phyloP scores from a whole-genome alignment of 2,113 vertebrate genomes.

The Trochalopteron elliotii region DNA sequence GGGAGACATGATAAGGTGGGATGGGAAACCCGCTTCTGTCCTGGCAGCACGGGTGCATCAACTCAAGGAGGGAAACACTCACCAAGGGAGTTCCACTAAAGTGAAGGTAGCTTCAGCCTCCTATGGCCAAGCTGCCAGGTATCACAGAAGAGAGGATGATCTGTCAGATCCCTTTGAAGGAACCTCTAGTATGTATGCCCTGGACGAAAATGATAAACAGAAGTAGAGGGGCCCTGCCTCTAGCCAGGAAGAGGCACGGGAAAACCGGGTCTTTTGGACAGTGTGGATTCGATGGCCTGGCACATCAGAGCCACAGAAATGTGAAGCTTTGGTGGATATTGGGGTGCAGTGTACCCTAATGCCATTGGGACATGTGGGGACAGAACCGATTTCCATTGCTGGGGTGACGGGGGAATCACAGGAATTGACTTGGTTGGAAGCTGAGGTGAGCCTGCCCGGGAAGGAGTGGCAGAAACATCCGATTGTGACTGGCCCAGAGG shows the following conservation, averaged over 20 bases:
- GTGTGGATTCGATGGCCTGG: not conserved
- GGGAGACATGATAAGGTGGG: not conserved
- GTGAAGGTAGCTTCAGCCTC: not conserved
- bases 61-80: not conserved
- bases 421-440: not conserved
- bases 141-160: not conserved
- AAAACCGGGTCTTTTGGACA: fast-evolving
- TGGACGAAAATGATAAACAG: not conserved
- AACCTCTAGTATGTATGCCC: not conserved
- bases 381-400: not conserved
- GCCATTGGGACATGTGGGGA: fast-evolving
- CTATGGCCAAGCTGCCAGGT: fast-evolving
- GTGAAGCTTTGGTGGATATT: fast-evolving
- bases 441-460: fast-evolving
- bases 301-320: not conserved
- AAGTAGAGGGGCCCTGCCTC: not conserved
- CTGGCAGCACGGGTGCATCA: fast-evolving
- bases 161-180: not conserved
- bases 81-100: fast-evolving
- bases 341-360: fast-evolving
- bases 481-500: not conserved
- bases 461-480: not conserved
- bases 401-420: fast-evolving
- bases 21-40: not conserved
- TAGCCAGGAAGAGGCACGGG: not conserved